A percentile compares a stretch with the other conserved stretches of the same genome.
phyloP scores from a whole-genome alignment of 2,888 invertebrate species.

The Archips xylosteana region DNA sequence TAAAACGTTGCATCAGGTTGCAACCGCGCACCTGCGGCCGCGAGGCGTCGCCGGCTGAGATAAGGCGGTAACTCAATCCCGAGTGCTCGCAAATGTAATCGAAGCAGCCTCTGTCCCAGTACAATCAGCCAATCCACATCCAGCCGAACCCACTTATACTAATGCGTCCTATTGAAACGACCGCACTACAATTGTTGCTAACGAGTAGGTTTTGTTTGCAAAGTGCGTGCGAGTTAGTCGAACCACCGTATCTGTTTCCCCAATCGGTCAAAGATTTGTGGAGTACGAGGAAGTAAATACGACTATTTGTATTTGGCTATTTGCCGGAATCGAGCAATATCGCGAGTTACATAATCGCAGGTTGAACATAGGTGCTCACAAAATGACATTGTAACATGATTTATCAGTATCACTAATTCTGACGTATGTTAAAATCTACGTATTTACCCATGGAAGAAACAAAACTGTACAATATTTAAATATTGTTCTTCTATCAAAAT shows the following conservation, averaged over 20 bases:
- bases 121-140: conserved; percentile 66
- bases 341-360: not conserved
- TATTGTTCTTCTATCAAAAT: not conserved
- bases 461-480: not conserved
- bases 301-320: conserved; percentile 5
- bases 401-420: too few species aligned
- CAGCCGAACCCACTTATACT: conserved; percentile 67
- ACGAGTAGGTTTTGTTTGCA: conserved; percentile 62
- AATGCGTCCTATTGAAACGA: conserved; percentile 70
- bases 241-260: conserved; percentile 43
- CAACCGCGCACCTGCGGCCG: conserved; percentile 62
- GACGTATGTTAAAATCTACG: too few species aligned
- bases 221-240: conserved; percentile 51
- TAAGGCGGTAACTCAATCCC: conserved; percentile 73
- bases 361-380: too few species aligned
- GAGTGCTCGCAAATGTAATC: conserved; percentile 63
- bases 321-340: not conserved
- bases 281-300: conserved; percentile 5
- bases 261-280: conserved; percentile 33
- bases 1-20: conserved; percentile 47
- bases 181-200: conserved; percentile 58
- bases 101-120: conserved; percentile 54
- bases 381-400: too few species aligned
- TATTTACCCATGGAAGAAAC: too few species aligned
- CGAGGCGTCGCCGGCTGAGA: conserved; percentile 51